Evolutionary conservation across 2,797 vertebrate species (phyloP).

Genomic region (Intellagama lesueurii): DNA sequence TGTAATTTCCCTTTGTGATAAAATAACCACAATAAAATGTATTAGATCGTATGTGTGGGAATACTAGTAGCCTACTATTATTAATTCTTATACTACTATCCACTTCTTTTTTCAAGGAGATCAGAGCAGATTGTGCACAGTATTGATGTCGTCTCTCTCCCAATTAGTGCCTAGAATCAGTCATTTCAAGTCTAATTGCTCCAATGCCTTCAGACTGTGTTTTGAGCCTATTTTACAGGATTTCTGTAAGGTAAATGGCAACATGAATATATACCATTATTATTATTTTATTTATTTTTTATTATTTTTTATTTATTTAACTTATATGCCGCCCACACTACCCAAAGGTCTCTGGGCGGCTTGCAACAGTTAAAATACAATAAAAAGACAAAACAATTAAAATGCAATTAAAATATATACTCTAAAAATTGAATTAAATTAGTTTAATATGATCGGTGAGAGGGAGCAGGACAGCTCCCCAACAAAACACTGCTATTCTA

Average conservation of each 20-base stretch:
- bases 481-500: not conserved
- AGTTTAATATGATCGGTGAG: too few species aligned
- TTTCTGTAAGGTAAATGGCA: not conserved
- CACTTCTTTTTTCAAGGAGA: not conserved
- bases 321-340: too few species aligned
- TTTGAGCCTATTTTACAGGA: not conserved
- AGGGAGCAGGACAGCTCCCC: too few species aligned
- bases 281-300: too few species aligned
- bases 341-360: too few species aligned
- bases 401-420: too few species aligned
- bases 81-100: not conserved
- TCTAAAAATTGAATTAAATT: too few species aligned
- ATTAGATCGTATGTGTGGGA: not conserved
- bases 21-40: not conserved
- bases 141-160: not conserved
- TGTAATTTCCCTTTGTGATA: not conserved
- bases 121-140: not conserved
- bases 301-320: too few species aligned
- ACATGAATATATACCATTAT: too few species aligned
- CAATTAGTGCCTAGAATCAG: not conserved
- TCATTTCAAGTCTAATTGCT: not conserved
- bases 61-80: not conserved
- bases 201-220: not conserved
- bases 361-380: too few species aligned
- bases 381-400: too few species aligned